These are phyloP conservation scores for Hypomesus transpacificus DNA, from an alignment of 2,113 vertebrate genomes.

Conservation along the genomic window DNA sequence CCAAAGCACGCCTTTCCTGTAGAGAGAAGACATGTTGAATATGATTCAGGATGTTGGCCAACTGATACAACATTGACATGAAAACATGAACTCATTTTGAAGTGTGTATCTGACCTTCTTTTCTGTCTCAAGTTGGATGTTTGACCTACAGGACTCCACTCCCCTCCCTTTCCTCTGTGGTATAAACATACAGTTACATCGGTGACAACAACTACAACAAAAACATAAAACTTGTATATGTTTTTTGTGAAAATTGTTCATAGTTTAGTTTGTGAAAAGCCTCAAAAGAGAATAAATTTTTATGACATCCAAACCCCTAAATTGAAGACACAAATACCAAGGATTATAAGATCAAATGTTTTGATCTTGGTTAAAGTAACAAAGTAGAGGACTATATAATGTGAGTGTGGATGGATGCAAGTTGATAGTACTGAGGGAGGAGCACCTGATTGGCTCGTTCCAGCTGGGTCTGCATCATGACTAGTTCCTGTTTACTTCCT, in stretches of 20 bases:
- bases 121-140: constrained; percentile 81
- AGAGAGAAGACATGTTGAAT: neutral
- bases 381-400: neutral
- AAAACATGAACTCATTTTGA: neutral
- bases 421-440: neutral
- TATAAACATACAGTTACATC: neutral
- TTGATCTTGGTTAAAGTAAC: neutral
- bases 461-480: constrained; percentile 80
- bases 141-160: constrained; percentile 63
- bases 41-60: neutral
- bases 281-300: neutral
- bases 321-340: neutral
- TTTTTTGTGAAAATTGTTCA: too few species aligned
- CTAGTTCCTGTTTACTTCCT: constrained; percentile 82
- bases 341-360: neutral
- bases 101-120: constrained; percentile 74
- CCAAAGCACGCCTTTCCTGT: constrained; percentile 58
- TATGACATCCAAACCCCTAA: constrained; percentile 3
- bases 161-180: constrained; percentile 70
- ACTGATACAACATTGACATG: neutral
- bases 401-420: neutral
- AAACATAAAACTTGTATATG: too few species aligned
- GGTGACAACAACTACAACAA: constrained; percentile 1
- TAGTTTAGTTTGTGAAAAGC: too few species aligned
- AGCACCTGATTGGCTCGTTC: constrained; percentile 83